phyloP scores from a whole-genome alignment of 2,797 vertebrate genomes.

The Syngnathus acus region DNA sequence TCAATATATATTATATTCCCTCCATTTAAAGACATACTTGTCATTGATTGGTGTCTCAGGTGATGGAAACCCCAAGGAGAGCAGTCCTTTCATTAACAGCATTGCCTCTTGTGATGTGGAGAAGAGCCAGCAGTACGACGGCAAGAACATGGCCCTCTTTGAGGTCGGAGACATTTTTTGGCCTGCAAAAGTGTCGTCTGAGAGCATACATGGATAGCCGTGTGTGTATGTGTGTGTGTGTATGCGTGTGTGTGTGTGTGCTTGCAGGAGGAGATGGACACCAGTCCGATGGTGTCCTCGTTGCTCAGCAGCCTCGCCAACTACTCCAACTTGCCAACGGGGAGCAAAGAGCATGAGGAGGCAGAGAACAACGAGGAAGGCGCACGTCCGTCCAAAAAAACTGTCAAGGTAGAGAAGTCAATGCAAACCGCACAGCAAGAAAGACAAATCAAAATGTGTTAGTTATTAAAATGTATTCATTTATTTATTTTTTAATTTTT shows the following conservation, averaged over 20 bases:
- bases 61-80: conserved; percentile 92
- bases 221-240: conserved; percentile 5
- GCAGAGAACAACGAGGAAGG: conserved; percentile 89
- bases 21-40: neutral
- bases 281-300: conserved; percentile 96
- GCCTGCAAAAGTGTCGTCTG: neutral
- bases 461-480: neutral
- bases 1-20: too few relatives aligned
- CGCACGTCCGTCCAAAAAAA: conserved; percentile 77
- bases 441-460: neutral
- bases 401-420: conserved; percentile 73
- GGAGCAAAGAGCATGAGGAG: conserved; percentile 94
- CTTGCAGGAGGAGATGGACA: conserved; percentile 96
- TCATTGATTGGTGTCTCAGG: conserved; percentile 54
- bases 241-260: conserved; percentile 19
- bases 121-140: conserved; percentile 87
- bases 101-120: conserved; percentile 76
- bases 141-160: conserved; percentile 96
- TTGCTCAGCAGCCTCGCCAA: conserved; percentile 92
- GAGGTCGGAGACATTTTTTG: conserved; percentile 72
- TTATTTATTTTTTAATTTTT: too few relatives aligned
- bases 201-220: neutral
- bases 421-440: neutral
- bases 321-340: conserved; percentile 94
- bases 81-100: conserved; percentile 96